Evolutionary conservation across 2,888 invertebrate genomes (phyloP).

Genomic region (Xestoiulus laeticollis): DNA sequence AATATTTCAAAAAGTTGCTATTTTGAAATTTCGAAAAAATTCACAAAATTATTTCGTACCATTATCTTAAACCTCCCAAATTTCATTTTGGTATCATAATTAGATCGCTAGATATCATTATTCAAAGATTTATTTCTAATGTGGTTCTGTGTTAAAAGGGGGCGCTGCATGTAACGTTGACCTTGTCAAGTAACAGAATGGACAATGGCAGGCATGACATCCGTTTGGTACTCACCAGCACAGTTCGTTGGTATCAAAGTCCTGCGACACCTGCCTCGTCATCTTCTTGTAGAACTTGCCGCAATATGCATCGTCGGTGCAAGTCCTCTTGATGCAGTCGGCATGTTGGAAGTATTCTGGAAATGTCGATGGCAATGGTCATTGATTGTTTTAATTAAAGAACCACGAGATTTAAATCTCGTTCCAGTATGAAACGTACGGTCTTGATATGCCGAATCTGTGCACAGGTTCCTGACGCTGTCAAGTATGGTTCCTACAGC

Average conservation of each 20-base stretch:
- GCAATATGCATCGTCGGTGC: slow-evolving; percentile 53
- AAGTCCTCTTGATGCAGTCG: slow-evolving; percentile 54
- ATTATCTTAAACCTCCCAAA: no score
- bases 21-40: no score
- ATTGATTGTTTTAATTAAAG: background rate
- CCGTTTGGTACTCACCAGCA: slow-evolving; percentile 51
- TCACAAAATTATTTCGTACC: no score
- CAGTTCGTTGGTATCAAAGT: slow-evolving; percentile 52
- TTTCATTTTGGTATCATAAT: no score
- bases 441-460: slow-evolving; percentile 48
- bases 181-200: no score
- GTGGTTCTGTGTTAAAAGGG: no score
- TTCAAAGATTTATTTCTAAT: no score
- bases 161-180: no score
- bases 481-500: slow-evolving; percentile 51
- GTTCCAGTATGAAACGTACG: slow-evolving; percentile 32
- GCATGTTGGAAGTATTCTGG: slow-evolving; percentile 54
- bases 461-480: slow-evolving; percentile 52
- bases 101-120: no score
- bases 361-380: background rate
- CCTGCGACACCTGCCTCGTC: slow-evolving; percentile 53
- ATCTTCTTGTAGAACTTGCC: slow-evolving; percentile 52
- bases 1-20: no score
- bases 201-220: background rate
- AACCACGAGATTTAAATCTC: background rate